Conservation (phyloP, 2,113 vertebrate species). For the Recurvirostra avosetta region DNA sequence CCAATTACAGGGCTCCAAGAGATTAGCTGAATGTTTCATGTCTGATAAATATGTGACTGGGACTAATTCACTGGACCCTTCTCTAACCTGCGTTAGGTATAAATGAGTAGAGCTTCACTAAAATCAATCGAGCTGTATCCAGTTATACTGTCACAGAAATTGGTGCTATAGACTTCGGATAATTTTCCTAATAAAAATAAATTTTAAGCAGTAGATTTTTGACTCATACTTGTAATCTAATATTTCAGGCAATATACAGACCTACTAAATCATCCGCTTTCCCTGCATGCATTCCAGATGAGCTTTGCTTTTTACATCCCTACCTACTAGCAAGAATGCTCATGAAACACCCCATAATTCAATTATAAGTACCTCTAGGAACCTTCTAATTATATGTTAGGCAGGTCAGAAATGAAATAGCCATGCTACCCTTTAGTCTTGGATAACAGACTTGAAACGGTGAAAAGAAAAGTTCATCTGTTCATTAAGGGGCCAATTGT, state of each 20-base stretch:
- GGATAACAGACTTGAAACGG: slow-evolving; percentile 54
- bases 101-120: slow-evolving; percentile 41
- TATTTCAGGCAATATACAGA: slow-evolving; percentile 54
- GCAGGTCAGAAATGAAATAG: slow-evolving; percentile 64
- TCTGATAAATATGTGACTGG: slow-evolving; percentile 52
- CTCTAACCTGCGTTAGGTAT: slow-evolving; percentile 33
- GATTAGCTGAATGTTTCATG: slow-evolving; percentile 61
- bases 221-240: slow-evolving; percentile 43
- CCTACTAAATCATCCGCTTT: slow-evolving; percentile 14
- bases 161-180: slow-evolving; percentile 38
- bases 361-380: slow-evolving; percentile 69
- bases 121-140: slow-evolving; percentile 53
- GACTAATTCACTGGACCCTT: slow-evolving; percentile 57
- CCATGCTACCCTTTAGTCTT: slow-evolving; percentile 51
- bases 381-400: slow-evolving; percentile 67
- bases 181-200: slow-evolving; percentile 69
- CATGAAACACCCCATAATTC: slow-evolving; percentile 61
- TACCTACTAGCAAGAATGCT: slow-evolving; percentile 55
- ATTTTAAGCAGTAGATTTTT: slow-evolving; percentile 52
- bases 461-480: slow-evolving; percentile 62
- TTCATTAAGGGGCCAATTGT: slow-evolving; percentile 52
- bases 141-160: slow-evolving; percentile 51
- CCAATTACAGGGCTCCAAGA: slow-evolving; percentile 45
- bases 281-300: slow-evolving; percentile 39
- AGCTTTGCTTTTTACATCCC: slow-evolving; percentile 45